phyloP scores from a whole-genome alignment of 92 coral and sea anemone genomes.

The Heteractis magnifica region DNA sequence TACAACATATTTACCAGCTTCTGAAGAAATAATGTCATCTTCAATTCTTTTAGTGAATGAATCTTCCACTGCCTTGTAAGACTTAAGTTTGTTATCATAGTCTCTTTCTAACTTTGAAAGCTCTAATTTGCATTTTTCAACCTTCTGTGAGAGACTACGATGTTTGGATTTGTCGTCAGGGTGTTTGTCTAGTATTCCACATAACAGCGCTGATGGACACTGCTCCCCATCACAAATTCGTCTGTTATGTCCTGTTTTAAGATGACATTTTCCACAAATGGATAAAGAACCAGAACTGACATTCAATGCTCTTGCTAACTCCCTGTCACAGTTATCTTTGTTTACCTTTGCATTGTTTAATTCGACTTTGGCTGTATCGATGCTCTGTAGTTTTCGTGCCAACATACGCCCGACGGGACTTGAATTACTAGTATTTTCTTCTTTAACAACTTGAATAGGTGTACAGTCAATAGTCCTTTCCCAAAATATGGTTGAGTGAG shows the following conservation, averaged over 20 bases:
- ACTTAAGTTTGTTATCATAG: constrained; percentile 6
- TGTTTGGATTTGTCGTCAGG: constrained; percentile 7
- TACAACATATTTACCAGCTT: constrained; percentile 29
- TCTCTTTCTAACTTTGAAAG: constrained; percentile 17
- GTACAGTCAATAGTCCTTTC: no score
- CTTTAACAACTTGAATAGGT: no score
- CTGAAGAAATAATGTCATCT: constrained; percentile 33
- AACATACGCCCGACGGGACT: no score
- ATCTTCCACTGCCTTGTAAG: constrained; percentile 21
- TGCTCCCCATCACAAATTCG: constrained; percentile 31
- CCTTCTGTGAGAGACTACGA: constrained; percentile 1
- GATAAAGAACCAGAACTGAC: no score
- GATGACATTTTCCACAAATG: neutral
- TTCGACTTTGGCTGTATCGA: no score
- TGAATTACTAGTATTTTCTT: no score
- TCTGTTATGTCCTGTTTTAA: constrained; percentile 31
- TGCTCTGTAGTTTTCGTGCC: no score
- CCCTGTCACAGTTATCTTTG: no score
- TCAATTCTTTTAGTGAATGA: constrained; percentile 29
- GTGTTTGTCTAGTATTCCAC: constrained; percentile 19
- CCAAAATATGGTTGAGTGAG: no score
- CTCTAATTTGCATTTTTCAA: constrained; percentile 12
- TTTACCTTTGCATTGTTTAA: no score
- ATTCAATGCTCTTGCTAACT: no score
- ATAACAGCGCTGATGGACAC: constrained; percentile 17